Conservation (phyloP, 1,140 invertebrate genomes). For the Temnothorax curvispinosus region DNA sequence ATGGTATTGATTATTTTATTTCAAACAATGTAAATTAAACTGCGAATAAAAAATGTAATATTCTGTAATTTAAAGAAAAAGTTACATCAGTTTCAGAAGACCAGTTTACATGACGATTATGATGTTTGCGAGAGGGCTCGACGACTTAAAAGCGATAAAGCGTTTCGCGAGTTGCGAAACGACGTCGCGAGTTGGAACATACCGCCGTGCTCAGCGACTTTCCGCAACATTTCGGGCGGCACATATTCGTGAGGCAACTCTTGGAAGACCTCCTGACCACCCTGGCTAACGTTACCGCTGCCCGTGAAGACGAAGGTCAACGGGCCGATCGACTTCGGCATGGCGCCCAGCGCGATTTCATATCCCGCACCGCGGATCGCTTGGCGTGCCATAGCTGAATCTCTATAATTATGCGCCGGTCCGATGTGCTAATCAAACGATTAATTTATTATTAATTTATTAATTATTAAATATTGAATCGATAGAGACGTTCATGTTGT, state of each 20-base stretch:
- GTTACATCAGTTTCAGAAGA: not conserved
- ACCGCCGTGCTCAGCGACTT: slow-evolving; percentile 99
- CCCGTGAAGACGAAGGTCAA: slow-evolving; percentile 99
- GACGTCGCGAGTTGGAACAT: slow-evolving; percentile 74
- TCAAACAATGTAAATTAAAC: not conserved
- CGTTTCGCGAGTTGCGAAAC: not conserved
- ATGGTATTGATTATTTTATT: not conserved
- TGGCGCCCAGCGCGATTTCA: slow-evolving; percentile 98
- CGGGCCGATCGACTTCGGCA: slow-evolving; percentile 99
- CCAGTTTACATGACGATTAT: not conserved
- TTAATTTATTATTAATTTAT: slow-evolving; percentile 19
- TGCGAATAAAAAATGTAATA: not conserved
- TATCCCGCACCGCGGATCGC: slow-evolving; percentile 99
- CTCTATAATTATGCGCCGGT: slow-evolving; percentile 98
- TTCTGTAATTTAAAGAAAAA: not conserved
- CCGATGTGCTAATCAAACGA: slow-evolving; percentile 94
- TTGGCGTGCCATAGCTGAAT: slow-evolving; percentile 98
- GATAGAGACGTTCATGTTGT: too few relatives aligned
- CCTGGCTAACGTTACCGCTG: slow-evolving; percentile 93
- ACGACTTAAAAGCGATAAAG: not conserved
- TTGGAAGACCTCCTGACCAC: slow-evolving; percentile 99
- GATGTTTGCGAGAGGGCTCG: not conserved
- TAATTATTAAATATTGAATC: too few relatives aligned
- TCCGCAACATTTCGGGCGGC: slow-evolving; percentile 96
- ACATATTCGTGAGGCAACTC: slow-evolving; percentile 99